Evolutionary conservation across 2,888 invertebrate genomes (phyloP).

Genomic region (Polydrusus pterygomalis): DNA sequence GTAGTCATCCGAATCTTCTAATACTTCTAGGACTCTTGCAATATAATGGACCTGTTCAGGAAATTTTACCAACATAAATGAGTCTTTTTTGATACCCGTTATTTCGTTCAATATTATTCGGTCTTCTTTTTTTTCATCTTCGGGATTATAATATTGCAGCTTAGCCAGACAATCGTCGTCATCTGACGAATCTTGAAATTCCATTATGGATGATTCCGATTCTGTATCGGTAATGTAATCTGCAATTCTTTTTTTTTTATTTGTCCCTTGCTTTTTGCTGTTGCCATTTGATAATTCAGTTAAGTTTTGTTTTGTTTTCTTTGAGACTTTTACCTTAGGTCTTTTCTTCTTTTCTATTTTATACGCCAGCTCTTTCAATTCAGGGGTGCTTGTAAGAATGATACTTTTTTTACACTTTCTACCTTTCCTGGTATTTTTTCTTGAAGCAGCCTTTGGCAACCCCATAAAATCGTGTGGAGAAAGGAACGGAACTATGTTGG

Average conservation of each 20-base stretch:
- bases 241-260: conserved; percentile 10
- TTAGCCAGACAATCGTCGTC: conserved; percentile 18
- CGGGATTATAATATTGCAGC: conserved; percentile 4
- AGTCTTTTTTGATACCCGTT: conserved; percentile 24
- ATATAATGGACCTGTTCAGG: conserved; percentile 23
- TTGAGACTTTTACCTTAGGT: background rate
- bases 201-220: background rate
- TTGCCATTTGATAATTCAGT: background rate
- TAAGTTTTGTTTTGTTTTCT: background rate
- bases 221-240: conserved; percentile 19
- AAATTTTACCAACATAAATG: conserved; percentile 35
- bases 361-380: conserved; percentile 20
- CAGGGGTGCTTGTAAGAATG: conserved; percentile 17
- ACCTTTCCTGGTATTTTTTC: conserved; percentile 16
- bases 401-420: conserved; percentile 26
- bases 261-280: background rate
- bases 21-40: conserved; percentile 21
- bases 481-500: conserved; percentile 14
- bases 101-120: conserved; percentile 14
- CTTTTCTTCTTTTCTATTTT: conserved; percentile 30
- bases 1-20: conserved; percentile 12
- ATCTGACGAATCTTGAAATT: conserved; percentile 29
- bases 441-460: conserved; percentile 23
- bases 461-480: conserved; percentile 16
- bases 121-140: conserved; percentile 18